Base-by-base conservation (phyloP, 2,888 invertebrate genomes). In the Halictus quadricinctus region DNA sequence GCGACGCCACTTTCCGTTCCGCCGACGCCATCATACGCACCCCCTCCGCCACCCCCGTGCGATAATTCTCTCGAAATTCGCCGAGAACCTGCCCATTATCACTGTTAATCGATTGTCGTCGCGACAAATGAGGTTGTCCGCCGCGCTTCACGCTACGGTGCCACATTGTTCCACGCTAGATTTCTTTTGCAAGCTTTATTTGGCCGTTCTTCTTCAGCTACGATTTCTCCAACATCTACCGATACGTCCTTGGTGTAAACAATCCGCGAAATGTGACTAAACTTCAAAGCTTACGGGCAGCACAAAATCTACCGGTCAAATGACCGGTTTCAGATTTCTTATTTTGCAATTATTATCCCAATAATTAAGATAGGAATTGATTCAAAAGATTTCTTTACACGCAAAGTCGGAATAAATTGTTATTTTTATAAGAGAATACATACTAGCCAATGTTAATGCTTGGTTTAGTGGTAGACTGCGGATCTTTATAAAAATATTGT, bases 31-130 rank as follows among this genome's bases (percentile, higher is more conserved):
- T 83, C 79, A 46, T 43, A 60, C 43, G 75, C 29, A n/a, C 21
- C 41, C 41, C n/a, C 21, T 41, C 15, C 15, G 8, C 66, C 13
- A 7, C 21, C 18, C 18, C 66, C 64, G 60, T 72, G 43, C 66
- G 80, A 84, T 84, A 80, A 84, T 85, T 84, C 78, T 80, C 80
- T 66, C 46, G 80, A 84, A 85, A 85, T 84, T 83, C 80, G 13
- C 46, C 41, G 48, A 60, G 84, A 79, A 58, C 41, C 69, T 72
- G 7, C 1, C 15, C 48, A 72, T 83, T 58, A 58, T 50, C 50
- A 64, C 66, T 60, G 60, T 76, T 80, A 50, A 80, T 78, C 66
- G 58, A 84, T 84, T 79, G 79, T 80, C 85, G 76, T 72, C 18
- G 36, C 36, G 46, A 66, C 70, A 74, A 85, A 85, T 72, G 73